Conservation (phyloP, 2,888 invertebrate genomes). For the Tridacna gigas region DNA sequence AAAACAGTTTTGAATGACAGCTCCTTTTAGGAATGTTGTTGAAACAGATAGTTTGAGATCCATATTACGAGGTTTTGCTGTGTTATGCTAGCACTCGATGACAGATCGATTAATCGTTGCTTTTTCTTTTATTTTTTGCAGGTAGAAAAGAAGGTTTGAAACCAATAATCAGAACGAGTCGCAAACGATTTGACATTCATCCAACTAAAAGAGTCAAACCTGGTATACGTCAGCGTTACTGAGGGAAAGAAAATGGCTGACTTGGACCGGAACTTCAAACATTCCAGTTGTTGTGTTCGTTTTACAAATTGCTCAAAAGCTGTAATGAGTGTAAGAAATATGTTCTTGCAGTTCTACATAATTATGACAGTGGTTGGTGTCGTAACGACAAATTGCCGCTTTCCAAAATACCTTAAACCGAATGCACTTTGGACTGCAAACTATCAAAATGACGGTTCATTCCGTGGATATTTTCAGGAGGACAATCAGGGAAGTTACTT, state of each 20-base stretch:
- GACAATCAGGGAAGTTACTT: conserved; percentile 39
- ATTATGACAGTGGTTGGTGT: conserved; percentile 5
- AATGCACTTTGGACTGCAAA: conserved; percentile 44
- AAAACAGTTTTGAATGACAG: too few relatives aligned
- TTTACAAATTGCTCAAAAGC: conserved; percentile 30
- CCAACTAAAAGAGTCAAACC: background rate
- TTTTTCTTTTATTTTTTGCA: too few relatives aligned
- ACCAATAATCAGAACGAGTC: too few relatives aligned
- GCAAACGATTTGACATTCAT: background rate
- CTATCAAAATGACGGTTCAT: conserved; percentile 39
- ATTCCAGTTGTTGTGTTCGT: conserved; percentile 14
- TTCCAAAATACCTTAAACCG: conserved; percentile 19
- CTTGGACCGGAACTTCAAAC: background rate
- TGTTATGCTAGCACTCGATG: too few relatives aligned
- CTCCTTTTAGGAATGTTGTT: too few relatives aligned
- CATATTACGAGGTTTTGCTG: too few relatives aligned
- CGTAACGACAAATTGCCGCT: conserved; percentile 6
- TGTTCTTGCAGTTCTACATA: conserved; percentile 26
- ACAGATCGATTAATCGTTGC: too few relatives aligned
- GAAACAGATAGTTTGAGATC: too few relatives aligned
- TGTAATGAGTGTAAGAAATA: conserved; percentile 18
- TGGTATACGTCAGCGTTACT: background rate
- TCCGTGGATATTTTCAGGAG: conserved; percentile 56
- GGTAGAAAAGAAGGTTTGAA: too few relatives aligned
- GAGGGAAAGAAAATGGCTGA: conserved; percentile 5